phyloP scores from a whole-genome alignment of 1,140 invertebrate genomes.

The Vollenhovia emeryi region DNA sequence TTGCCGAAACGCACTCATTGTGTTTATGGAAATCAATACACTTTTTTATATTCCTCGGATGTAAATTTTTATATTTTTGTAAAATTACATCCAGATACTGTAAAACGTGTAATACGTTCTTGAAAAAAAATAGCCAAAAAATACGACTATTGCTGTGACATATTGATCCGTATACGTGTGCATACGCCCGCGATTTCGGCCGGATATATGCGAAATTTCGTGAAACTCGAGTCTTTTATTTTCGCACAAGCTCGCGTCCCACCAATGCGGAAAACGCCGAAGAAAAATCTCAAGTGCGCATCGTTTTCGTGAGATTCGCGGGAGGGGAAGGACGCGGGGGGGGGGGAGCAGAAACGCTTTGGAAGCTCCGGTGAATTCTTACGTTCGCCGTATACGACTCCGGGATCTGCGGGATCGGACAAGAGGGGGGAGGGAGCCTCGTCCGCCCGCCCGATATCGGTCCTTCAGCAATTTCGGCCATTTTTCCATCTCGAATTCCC shows the following conservation, averaged over 20 bases:
- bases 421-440: conserved; percentile 47
- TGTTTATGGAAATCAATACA: neutral
- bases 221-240: conserved; percentile 80
- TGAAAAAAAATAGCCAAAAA: conserved; percentile 1
- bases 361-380: conserved; percentile 66
- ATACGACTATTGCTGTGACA: neutral
- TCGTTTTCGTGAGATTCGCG: conserved; percentile 67
- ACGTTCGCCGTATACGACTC: conserved; percentile 33
- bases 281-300: conserved; percentile 77
- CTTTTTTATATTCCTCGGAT: neutral
- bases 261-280: conserved; percentile 62
- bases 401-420: conserved; percentile 47
- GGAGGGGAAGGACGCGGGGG: conserved; percentile 29
- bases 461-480: conserved; percentile 55
- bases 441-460: conserved; percentile 36
- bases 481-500: conserved; percentile 14
- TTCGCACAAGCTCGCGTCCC: conserved; percentile 64
- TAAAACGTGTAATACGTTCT: neutral
- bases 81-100: too few species aligned
- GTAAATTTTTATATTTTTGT: neutral
- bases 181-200: neutral
- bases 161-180: neutral
- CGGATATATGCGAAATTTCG: conserved; percentile 71
- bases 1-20: too few species aligned
- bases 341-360: conserved; percentile 56